Percentiles rank a stretch among this genome's conserved stretches.
These are phyloP conservation scores for Clarias platycephalus DNA, from an alignment of 2,797 vertebrate genomes.

Conservation along the genomic window DNA sequence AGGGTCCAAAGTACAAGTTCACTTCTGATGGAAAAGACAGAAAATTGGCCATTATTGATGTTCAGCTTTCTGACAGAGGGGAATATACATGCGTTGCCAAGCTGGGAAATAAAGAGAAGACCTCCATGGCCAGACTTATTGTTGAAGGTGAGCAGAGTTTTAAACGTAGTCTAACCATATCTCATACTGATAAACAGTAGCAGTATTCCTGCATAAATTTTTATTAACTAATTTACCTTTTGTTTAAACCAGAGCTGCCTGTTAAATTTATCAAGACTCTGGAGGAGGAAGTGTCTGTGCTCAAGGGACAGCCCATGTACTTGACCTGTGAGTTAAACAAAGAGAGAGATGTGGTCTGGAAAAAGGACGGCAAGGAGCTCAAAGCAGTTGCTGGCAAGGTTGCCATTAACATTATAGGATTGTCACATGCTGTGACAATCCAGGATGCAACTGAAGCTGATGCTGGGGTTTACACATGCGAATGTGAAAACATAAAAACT, in stretches of 20 bases:
- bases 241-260: constrained; percentile 80
- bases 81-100: constrained; percentile 93
- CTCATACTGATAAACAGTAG: background rate
- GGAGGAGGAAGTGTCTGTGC: constrained; percentile 86
- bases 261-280: constrained; percentile 88
- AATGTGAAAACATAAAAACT: constrained; percentile 83
- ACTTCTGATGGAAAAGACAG: constrained; percentile 95
- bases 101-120: constrained; percentile 92
- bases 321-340: constrained; percentile 95
- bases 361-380: constrained; percentile 82
- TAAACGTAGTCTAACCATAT: background rate
- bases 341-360: constrained; percentile 90
- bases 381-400: constrained; percentile 80
- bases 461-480: constrained; percentile 82
- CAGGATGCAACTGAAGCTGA: constrained; percentile 82
- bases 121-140: constrained; percentile 90
- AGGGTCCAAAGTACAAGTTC: constrained; percentile 94
- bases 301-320: constrained; percentile 91
- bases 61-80: constrained; percentile 92
- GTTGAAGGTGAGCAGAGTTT: constrained; percentile 85
- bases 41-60: constrained; percentile 92
- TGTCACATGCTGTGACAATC: constrained; percentile 87
- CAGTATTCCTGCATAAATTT: background rate
- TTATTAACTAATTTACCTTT: constrained; percentile 20
- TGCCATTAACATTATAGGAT: constrained; percentile 87